These are phyloP conservation scores for Antedon mediterranea DNA, from an alignment of 53 echinoderm and acorn worm genomes.

Conservation along the genomic window DNA sequence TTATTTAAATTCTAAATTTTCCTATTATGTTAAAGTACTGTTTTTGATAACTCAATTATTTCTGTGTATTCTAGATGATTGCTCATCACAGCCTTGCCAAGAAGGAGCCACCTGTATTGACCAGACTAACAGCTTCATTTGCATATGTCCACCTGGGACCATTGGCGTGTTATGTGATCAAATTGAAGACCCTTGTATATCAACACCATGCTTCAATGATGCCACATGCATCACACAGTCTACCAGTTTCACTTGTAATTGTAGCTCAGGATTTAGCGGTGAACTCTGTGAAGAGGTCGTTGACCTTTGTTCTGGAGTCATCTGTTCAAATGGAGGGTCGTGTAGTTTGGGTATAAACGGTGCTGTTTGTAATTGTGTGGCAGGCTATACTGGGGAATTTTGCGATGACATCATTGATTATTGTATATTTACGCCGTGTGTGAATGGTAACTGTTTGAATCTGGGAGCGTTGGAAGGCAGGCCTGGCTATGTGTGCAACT, in stretches of 20 bases:
- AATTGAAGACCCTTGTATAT: slow-evolving; percentile 46
- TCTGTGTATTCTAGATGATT: neutral
- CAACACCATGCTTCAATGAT: slow-evolving; percentile 34
- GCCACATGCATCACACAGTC: slow-evolving; percentile 37
- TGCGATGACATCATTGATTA: slow-evolving; percentile 34
- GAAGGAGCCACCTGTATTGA: slow-evolving; percentile 18
- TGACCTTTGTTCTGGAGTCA: neutral
- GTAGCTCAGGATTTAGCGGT: neutral
- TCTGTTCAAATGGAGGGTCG: slow-evolving; percentile 1
- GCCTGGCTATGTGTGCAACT: slow-evolving; percentile 4
- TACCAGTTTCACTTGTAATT: neutral
- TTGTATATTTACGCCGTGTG: slow-evolving; percentile 20
- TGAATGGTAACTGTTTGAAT: slow-evolving; percentile 19
- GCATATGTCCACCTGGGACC: slow-evolving; percentile 43
- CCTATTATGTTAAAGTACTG: too few relatives aligned
- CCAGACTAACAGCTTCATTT: slow-evolving; percentile 25
- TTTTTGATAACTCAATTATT: neutral
- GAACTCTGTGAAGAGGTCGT: neutral
- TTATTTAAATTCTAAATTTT: too few relatives aligned
- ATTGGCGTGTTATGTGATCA: slow-evolving; percentile 32
- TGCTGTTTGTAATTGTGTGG: slow-evolving; percentile 13
- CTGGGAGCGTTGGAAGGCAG: neutral
- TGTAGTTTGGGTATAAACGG: neutral
- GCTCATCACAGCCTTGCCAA: slow-evolving; percentile 5
- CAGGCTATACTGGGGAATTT: slow-evolving; percentile 30